Evolutionary conservation across 2,113 vertebrate species (phyloP).

Genomic region (Parus major): DNA sequence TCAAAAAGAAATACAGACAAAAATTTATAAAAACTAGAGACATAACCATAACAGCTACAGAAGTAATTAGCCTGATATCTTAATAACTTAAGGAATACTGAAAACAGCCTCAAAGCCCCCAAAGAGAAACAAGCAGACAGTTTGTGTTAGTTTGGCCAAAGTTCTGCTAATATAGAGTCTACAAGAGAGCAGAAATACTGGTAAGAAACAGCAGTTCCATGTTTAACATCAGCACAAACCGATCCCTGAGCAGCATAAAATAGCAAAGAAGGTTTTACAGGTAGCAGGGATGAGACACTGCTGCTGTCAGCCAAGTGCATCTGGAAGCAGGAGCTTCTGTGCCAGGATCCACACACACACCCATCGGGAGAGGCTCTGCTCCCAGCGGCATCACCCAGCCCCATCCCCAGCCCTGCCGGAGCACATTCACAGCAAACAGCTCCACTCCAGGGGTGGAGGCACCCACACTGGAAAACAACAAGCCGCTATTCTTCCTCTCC

Average conservation of each 20-base stretch:
- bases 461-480: background rate
- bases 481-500: background rate
- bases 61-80: background rate
- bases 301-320: fast-evolving
- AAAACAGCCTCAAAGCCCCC: background rate
- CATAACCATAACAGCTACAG: background rate
- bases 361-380: background rate
- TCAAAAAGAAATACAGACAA: background rate
- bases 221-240: background rate
- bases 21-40: background rate
- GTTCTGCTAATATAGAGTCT: background rate
- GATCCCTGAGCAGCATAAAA: fast-evolving
- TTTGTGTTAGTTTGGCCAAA: background rate
- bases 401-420: background rate
- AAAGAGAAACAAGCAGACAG: background rate
- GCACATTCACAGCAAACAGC: fast-evolving
- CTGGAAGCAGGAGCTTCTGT: fast-evolving
- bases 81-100: background rate
- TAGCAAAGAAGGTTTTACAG: fast-evolving
- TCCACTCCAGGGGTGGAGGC: background rate
- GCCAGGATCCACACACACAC: background rate
- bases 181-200: fast-evolving
- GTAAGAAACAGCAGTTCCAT: background rate
- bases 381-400: background rate
- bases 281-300: fast-evolving